These are phyloP conservation scores for Rhingia campestris DNA, from an alignment of 2,888 invertebrate genomes.

Conservation along the genomic window DNA sequence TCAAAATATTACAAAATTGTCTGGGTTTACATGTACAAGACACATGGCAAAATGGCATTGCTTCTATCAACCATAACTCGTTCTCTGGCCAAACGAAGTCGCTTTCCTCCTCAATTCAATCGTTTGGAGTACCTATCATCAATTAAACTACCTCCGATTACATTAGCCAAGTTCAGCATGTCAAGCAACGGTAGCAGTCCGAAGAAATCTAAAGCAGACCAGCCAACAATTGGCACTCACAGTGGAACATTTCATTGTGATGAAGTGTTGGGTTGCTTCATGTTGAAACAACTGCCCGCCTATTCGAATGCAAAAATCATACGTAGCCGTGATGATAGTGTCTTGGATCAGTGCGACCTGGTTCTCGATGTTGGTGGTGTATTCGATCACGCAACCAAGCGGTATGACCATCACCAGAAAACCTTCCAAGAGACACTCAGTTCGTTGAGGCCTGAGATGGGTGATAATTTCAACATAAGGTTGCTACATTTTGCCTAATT, in stretches of 20 bases:
- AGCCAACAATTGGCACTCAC: constrained; percentile 80
- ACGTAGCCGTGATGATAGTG: constrained; percentile 85
- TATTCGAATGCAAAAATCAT: constrained; percentile 92
- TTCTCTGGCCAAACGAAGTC: neutral
- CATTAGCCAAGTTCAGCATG: constrained; percentile 35
- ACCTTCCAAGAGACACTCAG: constrained; percentile 88
- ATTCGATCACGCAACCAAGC: constrained; percentile 89
- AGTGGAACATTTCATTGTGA: constrained; percentile 81
- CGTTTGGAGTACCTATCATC: neutral
- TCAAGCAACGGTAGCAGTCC: constrained; percentile 39
- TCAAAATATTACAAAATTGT: neutral
- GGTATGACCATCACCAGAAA: constrained; percentile 98
- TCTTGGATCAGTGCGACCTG: constrained; percentile 92
- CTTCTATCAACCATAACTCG: neutral
- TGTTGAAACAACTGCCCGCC: constrained; percentile 91
- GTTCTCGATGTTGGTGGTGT: constrained; percentile 97
- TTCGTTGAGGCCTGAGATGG: constrained; percentile 85
- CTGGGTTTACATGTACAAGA: neutral
- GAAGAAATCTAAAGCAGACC: constrained; percentile 62
- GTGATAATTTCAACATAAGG: constrained; percentile 86
- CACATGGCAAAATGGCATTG: constrained; percentile 15
- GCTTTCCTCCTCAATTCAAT: neutral
- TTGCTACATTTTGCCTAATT: constrained; percentile 74
- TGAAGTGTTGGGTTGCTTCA: constrained; percentile 91
- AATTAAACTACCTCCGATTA: constrained; percentile 3